These are phyloP conservation scores for Pelvicachromis taeniatus DNA, from an alignment of 2,113 vertebrate species.

Conservation along the genomic window DNA sequence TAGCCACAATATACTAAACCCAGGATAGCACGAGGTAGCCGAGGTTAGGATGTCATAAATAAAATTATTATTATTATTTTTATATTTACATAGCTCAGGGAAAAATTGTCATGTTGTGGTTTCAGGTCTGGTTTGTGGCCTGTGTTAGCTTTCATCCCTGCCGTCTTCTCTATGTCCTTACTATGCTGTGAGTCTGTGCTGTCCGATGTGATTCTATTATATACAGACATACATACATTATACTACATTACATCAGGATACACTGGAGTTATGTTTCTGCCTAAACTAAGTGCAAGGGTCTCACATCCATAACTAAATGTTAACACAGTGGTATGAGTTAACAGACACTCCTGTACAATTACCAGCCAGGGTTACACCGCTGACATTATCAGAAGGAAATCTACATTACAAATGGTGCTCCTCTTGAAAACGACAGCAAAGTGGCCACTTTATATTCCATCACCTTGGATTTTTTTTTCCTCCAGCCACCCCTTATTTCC, in stretches of 20 bases:
- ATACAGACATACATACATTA: conserved; percentile 6
- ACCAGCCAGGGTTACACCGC: conserved; percentile 43
- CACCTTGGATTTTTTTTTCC: conserved; percentile 33
- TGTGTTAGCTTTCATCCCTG: neutral
- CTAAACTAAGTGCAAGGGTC: conserved; percentile 44
- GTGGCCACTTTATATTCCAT: conserved; percentile 65
- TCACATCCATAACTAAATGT: conserved; percentile 62
- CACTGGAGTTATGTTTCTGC: conserved; percentile 8
- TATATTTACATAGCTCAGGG: neutral
- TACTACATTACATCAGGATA: conserved; percentile 8
- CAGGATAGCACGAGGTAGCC: neutral
- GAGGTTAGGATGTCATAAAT: neutral
- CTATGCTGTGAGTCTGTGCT: neutral
- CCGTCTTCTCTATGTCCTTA: neutral
- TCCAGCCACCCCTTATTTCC: conserved; percentile 1
- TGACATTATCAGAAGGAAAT: conserved; percentile 69
- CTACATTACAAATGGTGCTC: conserved; percentile 45
- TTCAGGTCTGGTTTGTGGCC: conserved; percentile 20
- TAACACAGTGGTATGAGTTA: conserved; percentile 63
- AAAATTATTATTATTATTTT: neutral
- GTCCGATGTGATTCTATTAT: neutral
- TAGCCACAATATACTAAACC: neutral
- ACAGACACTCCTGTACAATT: conserved; percentile 58
- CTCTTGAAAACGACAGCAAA: conserved; percentile 42
- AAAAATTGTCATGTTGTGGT: conserved; percentile 31